Evolutionary conservation across 2,113 vertebrate species (phyloP), one percentile per base, ranked within the genome.

Genomic region (Pardalotus punctatus): DNA sequence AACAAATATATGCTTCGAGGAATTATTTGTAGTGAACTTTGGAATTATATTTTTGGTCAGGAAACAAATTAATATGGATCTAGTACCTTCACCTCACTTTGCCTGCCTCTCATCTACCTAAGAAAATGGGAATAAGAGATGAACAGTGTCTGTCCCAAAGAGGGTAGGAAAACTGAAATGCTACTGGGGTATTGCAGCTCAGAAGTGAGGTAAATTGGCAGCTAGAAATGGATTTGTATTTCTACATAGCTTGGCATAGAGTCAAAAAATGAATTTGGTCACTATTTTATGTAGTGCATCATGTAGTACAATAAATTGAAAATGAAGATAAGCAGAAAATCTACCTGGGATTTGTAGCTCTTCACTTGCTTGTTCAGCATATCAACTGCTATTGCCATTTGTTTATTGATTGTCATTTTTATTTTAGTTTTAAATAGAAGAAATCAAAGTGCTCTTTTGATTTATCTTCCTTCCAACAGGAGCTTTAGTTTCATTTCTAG

Each of bases 341-440:
- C 23, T 70, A 48, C 43, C 11, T 9, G 43, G 28, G 66, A 82
- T 82, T 78, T 67, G 36, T 86, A 78, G 53, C 21, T 92, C 16
- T 88, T 86, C 74, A 48, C 47, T 72, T 85, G 47, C 66, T 93
- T 91, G 70, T 93, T 94, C 88, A 83, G 60, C 74, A 11, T 60
- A 83, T 71, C 58, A 83, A 21, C 28, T 27, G 47, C 31, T 86
- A 81, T 81, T 88, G 14, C 9, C 15, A 8, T 80, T 50, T 87
- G 64, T 90, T 94, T 91, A 73, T 80, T 71, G 31, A 79, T 54
- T 76, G 33, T 38, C 3, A n/a, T 83, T 94, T 88, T 78, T 78
- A 90, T 95, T 93, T 88, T 78, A 70, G 80, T 95, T 92, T 92
- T 80, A 83, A 94, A 78, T 67, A 60, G 61, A 90, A 93, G 47